Evolutionary conservation across 2,113 vertebrate species (phyloP).

Genomic region (Apteryx mantelli): DNA sequence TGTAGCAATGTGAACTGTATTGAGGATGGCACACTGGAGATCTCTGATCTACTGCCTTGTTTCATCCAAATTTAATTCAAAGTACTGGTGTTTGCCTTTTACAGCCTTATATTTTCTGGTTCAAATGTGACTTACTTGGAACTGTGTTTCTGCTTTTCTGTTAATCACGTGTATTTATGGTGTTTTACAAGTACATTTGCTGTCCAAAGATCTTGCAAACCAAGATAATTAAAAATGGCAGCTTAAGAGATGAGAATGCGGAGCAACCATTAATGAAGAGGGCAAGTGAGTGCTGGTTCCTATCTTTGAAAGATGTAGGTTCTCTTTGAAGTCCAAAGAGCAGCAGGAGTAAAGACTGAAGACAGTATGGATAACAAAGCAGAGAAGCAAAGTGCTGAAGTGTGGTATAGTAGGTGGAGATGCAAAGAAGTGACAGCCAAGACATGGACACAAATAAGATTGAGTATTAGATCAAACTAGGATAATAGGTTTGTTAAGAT

Average conservation of each 20-base stretch:
- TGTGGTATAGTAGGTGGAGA: neutral
- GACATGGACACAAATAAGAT: neutral
- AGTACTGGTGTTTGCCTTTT: neutral
- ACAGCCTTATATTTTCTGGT: neutral
- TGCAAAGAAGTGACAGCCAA: neutral
- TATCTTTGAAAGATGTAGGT: neutral
- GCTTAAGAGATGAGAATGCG: neutral
- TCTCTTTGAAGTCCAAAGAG: neutral
- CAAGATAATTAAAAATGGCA: slow-evolving; percentile 17
- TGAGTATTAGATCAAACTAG: neutral
- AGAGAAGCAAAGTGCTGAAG: neutral
- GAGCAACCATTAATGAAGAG: neutral
- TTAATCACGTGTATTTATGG: neutral
- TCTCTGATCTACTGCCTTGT: slow-evolving; percentile 10
- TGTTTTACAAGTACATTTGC: neutral
- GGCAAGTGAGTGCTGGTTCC: neutral
- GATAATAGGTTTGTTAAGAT: neutral
- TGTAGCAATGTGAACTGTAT: slow-evolving; percentile 12
- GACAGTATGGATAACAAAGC: neutral
- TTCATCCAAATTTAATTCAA: slow-evolving; percentile 15
- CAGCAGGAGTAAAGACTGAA: neutral
- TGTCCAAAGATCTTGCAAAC: neutral
- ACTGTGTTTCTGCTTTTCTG: neutral
- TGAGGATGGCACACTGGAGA: slow-evolving; percentile 38
- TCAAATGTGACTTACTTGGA: neutral